A percentile compares a stretch with the other conserved stretches of the same genome.
These are phyloP conservation scores for Isaurus tuberculatus DNA, from an alignment of 92 coral and sea anemone species.

Conservation along the genomic window DNA sequence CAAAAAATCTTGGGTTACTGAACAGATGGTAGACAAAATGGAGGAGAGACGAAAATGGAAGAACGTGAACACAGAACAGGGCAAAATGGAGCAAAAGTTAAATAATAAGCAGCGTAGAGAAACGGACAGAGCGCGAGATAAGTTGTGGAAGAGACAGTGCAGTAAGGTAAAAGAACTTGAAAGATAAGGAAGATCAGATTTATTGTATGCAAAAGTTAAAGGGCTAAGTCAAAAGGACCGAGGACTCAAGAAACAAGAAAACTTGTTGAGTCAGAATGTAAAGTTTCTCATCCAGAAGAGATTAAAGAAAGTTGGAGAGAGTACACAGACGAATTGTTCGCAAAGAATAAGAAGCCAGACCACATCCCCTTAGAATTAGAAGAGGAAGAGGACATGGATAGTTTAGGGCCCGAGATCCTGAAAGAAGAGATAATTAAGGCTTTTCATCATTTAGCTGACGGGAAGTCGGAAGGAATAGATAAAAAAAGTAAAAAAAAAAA, in stretches of 20 bases:
- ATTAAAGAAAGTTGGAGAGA: slow-evolving; percentile 24
- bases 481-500: slow-evolving; percentile 39
- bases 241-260: slow-evolving; percentile 29
- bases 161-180: slow-evolving; percentile 45
- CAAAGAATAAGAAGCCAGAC: slow-evolving; percentile 48
- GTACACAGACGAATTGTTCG: slow-evolving; percentile 42
- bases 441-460: slow-evolving; percentile 33
- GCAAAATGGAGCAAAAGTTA: slow-evolving; percentile 27
- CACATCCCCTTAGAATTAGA: slow-evolving; percentile 35
- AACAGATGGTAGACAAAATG: slow-evolving; percentile 44
- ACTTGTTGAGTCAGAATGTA: slow-evolving; percentile 19
- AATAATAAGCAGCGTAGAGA: slow-evolving; percentile 44
- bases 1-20: slow-evolving; percentile 56
- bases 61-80: slow-evolving; percentile 25
- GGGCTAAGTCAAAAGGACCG: slow-evolving; percentile 29
- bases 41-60: slow-evolving; percentile 32
- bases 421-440: slow-evolving; percentile 22
- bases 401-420: slow-evolving; percentile 13
- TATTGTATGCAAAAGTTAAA: slow-evolving; percentile 38
- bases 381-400: slow-evolving; percentile 26
- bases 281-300: slow-evolving; percentile 24
- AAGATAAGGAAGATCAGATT: slow-evolving; percentile 32
- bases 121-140: slow-evolving; percentile 40
- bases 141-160: slow-evolving; percentile 41
- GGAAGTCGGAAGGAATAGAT: slow-evolving; percentile 43